phyloP scores from a whole-genome alignment of 2,113 vertebrate species.

The Solenodon paradoxus region DNA sequence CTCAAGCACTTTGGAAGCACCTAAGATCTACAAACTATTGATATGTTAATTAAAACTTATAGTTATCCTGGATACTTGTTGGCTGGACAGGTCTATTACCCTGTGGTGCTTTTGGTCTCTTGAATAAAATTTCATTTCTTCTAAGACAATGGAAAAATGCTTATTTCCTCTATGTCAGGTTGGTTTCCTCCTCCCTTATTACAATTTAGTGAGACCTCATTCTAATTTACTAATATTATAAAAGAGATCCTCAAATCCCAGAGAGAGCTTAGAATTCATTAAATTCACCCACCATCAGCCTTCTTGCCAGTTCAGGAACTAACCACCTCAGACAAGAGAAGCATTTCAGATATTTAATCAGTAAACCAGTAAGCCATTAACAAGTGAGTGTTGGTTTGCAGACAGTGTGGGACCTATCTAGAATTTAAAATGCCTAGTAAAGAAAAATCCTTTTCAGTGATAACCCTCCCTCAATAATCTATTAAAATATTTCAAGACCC shows the following conservation, averaged over 20 bases:
- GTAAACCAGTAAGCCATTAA: neutral
- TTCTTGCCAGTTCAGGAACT: neutral
- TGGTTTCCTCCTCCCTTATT: neutral
- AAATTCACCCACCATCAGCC: neutral
- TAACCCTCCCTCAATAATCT: neutral
- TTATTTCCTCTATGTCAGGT: neutral
- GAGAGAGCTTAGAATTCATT: neutral
- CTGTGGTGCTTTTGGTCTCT: conserved; percentile 46
- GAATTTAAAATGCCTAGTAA: neutral
- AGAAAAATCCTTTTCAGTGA: neutral
- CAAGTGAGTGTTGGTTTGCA: neutral
- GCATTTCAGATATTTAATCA: conserved; percentile 11
- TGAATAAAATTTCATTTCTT: conserved; percentile 51
- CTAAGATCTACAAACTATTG: conserved; percentile 66
- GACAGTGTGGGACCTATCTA: neutral
- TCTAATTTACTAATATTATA: neutral
- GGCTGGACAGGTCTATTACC: conserved; percentile 53
- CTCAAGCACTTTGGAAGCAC: conserved; percentile 65
- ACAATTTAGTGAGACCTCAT: neutral
- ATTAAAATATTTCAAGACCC: conserved; percentile 6
- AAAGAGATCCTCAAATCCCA: neutral
- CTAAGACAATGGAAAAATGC: conserved; percentile 40
- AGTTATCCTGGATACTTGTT: conserved; percentile 64
- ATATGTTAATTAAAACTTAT: conserved; percentile 71
- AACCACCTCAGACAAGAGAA: neutral